Evolutionary conservation across 1,140 invertebrate species (phyloP), one percentile per base, ranked within the genome.

Genomic region (Bicyclus anynana): DNA sequence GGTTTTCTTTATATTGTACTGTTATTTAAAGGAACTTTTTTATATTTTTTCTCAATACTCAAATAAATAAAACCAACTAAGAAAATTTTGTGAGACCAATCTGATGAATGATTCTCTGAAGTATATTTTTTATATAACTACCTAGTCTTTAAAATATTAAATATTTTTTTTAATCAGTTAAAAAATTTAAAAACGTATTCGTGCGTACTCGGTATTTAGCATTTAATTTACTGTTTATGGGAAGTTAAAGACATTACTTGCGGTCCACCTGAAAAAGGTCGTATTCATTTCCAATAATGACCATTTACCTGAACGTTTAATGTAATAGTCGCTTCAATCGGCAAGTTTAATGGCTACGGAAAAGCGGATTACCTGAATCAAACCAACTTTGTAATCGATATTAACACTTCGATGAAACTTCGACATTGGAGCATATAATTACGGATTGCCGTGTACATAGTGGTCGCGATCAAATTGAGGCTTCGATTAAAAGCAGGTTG

Each of bases 251-350:
- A 10, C 7, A 27, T 27, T 27, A 14, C 37, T 38, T 38, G 6
- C 37, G 37, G 37, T 12, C 10, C 29, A 33, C 29, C 29, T 33
- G 29, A 33, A 33, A 33, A n/a, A 33, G 29, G 29, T 33, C 29
- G 0, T 33, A 20, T 44, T 16, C 18, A 16, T 48, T 26, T 48
- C 10, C 23, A 13, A 13, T 48, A 26, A 48, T 27, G 21, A 48
- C 21, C 69, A 69, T 70, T 69, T 65, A 74, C 69, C 62, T 72
- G 63, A 67, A 51, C 60, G 48, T 69, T 80, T 70, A 60, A 67
- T 60, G 67, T 77, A 74, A 78, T 75, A 62, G 67, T 61, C 67
- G 17, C 40, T 44, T 44, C 16, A 44, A 44, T 44, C 16, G 40
- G 17, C 18, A 44, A 44, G 62, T 71, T 77, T 74, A 74, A 67